Evolutionary conservation across 2,888 invertebrate genomes (phyloP).

Genomic region (Patella depressa): DNA sequence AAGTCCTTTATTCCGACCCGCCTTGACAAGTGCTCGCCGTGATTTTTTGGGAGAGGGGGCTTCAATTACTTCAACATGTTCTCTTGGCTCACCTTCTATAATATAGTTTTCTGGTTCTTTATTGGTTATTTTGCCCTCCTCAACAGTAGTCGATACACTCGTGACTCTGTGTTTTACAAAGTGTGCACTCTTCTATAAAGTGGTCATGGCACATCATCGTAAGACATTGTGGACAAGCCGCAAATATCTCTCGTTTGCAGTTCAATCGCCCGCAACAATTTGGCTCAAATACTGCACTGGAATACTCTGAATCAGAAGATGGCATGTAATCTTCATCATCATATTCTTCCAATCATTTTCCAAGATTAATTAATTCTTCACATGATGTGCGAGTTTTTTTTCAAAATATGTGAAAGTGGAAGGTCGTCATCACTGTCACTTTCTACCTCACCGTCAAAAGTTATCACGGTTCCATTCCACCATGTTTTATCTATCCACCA

Average conservation of each 20-base stretch:
- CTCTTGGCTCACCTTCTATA: background rate
- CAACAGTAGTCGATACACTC: background rate
- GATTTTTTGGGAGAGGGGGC: too few relatives aligned
- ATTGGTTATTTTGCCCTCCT: background rate
- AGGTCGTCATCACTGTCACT: background rate
- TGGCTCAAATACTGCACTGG: background rate
- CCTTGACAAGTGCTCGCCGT: background rate
- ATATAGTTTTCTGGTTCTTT: background rate
- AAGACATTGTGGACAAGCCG: too few relatives aligned
- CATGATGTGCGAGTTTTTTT: too few relatives aligned
- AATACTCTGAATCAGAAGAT: background rate
- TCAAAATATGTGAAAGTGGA: too few relatives aligned
- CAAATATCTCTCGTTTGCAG: too few relatives aligned
- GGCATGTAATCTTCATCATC: background rate
- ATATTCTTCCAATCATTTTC: too few relatives aligned
- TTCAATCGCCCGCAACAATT: too few relatives aligned
- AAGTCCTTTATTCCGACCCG: background rate
- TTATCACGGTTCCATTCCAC: background rate
- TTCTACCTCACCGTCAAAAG: background rate
- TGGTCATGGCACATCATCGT: too few relatives aligned
- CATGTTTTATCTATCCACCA: background rate
- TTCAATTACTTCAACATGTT: too few relatives aligned
- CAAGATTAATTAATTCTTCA: too few relatives aligned
- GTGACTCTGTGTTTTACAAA: background rate
- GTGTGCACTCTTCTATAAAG: too few relatives aligned